Percentiles rank a stretch among this genome's conserved stretches.
These are phyloP conservation scores for Chauna torquata DNA, from an alignment of 2,113 vertebrate species.

Conservation along the genomic window DNA sequence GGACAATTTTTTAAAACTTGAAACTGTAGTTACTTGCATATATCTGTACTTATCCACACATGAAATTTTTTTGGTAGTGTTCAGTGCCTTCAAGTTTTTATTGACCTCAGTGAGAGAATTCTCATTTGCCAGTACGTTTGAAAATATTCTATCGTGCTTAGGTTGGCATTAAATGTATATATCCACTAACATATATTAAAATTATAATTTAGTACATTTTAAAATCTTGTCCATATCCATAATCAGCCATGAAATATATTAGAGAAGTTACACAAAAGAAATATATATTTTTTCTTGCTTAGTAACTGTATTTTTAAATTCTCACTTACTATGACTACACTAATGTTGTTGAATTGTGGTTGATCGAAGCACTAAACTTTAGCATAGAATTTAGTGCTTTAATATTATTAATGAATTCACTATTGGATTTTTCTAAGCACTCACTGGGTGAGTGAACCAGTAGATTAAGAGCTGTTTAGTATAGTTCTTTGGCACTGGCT, in stretches of 20 bases:
- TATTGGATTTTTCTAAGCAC: slow-evolving; percentile 55
- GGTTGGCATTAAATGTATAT: not conserved
- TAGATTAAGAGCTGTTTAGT: slow-evolving; percentile 51
- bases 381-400: slow-evolving; percentile 13
- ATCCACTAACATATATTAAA: not conserved
- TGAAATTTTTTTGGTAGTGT: not conserved
- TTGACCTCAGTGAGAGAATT: not conserved
- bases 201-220: not conserved
- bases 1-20: not conserved
- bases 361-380: slow-evolving; percentile 22
- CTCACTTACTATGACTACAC: not conserved
- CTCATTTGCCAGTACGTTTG: not conserved
- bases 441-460: slow-evolving; percentile 29
- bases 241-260: not conserved
- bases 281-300: not conserved
- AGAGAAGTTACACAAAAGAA: not conserved
- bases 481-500: not conserved
- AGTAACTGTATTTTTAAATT: not conserved
- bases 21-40: not conserved
- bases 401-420: slow-evolving; percentile 58
- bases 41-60: not conserved
- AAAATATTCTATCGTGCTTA: not conserved
- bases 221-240: not conserved
- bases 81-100: not conserved
- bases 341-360: slow-evolving; percentile 1